Evolutionary conservation across 2,797 vertebrate species (phyloP).

Genomic region (Pangasius krempfi): DNA sequence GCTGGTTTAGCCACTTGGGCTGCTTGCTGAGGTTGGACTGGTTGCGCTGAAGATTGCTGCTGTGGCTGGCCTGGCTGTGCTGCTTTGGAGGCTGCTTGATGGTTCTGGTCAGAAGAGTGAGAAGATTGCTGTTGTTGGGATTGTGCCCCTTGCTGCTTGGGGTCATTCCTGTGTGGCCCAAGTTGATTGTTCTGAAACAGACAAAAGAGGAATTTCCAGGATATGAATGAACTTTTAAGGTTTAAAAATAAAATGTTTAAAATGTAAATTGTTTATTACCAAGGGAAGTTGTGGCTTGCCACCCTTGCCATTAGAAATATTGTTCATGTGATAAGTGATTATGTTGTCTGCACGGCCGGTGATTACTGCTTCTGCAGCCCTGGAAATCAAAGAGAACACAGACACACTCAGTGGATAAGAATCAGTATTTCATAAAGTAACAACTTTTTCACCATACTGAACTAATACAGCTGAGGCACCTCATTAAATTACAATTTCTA

Average conservation of each 20-base stretch:
- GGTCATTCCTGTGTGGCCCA: constrained; percentile 84
- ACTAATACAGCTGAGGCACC: not conserved
- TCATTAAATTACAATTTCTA: constrained; percentile 33
- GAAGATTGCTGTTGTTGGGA: constrained; percentile 80
- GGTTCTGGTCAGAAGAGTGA: constrained; percentile 85
- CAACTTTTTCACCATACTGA: constrained; percentile 23
- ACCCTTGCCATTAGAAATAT: constrained; percentile 93
- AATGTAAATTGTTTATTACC: constrained; percentile 76
- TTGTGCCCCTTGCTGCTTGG: constrained; percentile 76
- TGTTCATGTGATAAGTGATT: constrained; percentile 97
- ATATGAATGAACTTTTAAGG: not conserved
- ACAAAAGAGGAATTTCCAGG: constrained; percentile 20
- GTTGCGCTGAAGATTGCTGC: constrained; percentile 68
- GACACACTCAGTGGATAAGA: constrained; percentile 17
- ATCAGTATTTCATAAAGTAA: constrained; percentile 15
- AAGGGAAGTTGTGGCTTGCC: constrained; percentile 90
- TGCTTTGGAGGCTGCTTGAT: constrained; percentile 89
- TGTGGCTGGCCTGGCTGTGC: constrained; percentile 82
- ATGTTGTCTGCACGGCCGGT: constrained; percentile 97
- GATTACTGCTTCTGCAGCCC: constrained; percentile 96
- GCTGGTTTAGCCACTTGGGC: constrained; percentile 84
- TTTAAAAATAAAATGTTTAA: not conserved
- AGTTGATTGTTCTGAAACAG: constrained; percentile 88
- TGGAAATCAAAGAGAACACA: constrained; percentile 70
- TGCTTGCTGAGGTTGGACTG: constrained; percentile 75